These are phyloP conservation scores for Paratrypauchen microcephalus DNA, from an alignment of 2,797 vertebrate species.

Conservation along the genomic window DNA sequence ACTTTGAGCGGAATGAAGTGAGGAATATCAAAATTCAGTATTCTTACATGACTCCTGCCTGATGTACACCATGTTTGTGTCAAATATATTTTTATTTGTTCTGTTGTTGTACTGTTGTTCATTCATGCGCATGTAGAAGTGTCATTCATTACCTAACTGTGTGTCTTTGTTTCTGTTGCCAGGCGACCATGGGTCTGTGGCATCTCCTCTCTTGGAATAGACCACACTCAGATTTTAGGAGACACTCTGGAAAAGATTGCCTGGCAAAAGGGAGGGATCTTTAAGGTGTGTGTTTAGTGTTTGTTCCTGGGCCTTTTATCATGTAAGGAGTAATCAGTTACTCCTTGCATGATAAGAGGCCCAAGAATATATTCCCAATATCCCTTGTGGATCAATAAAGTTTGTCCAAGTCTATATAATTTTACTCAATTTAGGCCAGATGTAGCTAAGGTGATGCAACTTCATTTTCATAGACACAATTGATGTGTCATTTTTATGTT, in stretches of 20 bases:
- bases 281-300: slow-evolving; percentile 83
- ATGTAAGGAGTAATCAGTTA: too few relatives aligned
- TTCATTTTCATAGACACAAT: too few relatives aligned
- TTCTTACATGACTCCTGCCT: background rate
- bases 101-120: background rate
- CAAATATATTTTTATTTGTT: background rate
- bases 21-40: background rate
- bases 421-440: too few relatives aligned
- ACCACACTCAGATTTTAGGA: slow-evolving; percentile 93
- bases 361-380: too few relatives aligned
- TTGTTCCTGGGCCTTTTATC: too few relatives aligned
- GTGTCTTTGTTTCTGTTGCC: background rate
- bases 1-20: background rate
- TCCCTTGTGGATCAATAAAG: too few relatives aligned
- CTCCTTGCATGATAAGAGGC: too few relatives aligned
- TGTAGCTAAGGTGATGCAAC: too few relatives aligned
- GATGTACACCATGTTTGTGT: background rate
- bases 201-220: slow-evolving; percentile 89
- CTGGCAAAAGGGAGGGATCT: slow-evolving; percentile 98
- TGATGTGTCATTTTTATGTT: too few relatives aligned
- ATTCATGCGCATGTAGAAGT: background rate
- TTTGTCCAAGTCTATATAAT: too few relatives aligned
- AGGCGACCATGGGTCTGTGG: slow-evolving; percentile 93
- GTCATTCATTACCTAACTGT: background rate
- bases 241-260: slow-evolving; percentile 94